phyloP scores from a whole-genome alignment of 2,888 invertebrate genomes.

The Drosophila monieri region DNA sequence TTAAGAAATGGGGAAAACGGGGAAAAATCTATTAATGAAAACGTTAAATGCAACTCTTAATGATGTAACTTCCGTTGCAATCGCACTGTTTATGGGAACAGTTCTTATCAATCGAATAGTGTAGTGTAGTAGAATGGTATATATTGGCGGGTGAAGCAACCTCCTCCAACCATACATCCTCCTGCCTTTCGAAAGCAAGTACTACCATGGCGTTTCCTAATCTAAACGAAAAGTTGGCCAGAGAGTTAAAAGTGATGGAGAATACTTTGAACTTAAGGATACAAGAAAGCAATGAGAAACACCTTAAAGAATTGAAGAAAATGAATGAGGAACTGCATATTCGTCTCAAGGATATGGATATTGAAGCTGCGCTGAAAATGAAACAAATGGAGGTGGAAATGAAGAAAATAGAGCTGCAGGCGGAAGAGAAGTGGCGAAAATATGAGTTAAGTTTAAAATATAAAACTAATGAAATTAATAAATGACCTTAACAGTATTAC shows the following conservation, averaged over 20 bases:
- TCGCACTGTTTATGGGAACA: neutral
- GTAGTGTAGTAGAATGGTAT: neutral
- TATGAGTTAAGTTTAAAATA: constrained; percentile 4
- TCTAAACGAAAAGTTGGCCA: neutral
- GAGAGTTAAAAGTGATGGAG: constrained; percentile 3
- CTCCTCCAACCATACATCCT: neutral
- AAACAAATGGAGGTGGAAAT: constrained; percentile 17
- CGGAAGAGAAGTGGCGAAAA: neutral
- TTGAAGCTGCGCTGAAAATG: constrained; percentile 1
- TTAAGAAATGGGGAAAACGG: too few species aligned
- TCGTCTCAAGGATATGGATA: constrained; percentile 12
- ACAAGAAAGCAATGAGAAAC: neutral
- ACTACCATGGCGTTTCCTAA: neutral
- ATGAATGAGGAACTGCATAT: constrained; percentile 9
- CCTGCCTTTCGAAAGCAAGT: neutral
- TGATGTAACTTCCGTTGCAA: neutral
- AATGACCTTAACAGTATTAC: too few species aligned
- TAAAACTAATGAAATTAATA: constrained; percentile 1
- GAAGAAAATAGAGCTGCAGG: constrained; percentile 3
- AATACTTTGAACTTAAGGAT: neutral
- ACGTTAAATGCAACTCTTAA: neutral
- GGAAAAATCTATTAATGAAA: neutral
- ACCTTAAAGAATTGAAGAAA: neutral
- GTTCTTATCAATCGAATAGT: neutral
- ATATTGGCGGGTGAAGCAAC: neutral